Evolutionary conservation across 2,113 vertebrate genomes (phyloP), one percentile per base, ranked within the genome.

Genomic region (Lagopus leucura): DNA sequence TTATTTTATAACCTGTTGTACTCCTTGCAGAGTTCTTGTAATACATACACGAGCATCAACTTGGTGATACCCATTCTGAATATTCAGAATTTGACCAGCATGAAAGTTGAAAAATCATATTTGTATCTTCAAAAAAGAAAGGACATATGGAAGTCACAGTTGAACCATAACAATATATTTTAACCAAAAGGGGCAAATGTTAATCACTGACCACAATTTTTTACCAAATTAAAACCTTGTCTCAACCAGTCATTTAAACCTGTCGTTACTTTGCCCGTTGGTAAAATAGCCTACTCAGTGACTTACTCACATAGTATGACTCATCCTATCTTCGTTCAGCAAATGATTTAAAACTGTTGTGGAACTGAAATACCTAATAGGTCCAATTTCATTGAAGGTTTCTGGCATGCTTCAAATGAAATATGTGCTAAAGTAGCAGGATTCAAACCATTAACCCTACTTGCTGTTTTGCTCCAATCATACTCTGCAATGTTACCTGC

Each of bases 331-430:
- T 72, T 10, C 1, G 2, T 85, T 73, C 21, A 80, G 13, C 21
- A 91, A 66, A 70, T 75, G 70, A 75, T 58, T 71, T 88, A 61
- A 18, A 57, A 72, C 73, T 89, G 38, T 73, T 4, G 30, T 72
- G 47, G 45, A 2, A 38, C 2, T 42, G 63, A 72, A 85, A n/a
- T 84, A 77, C 40, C 27, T 58, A 45, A 48, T 45, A 63, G 28
- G 27, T 77, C 43, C 34, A 28, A 9, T 74, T 93, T 80, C 47
- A 30, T 16, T 25, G 8, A 34, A 43, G 32, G 36, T 73, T 78
- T 86, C 60, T 69, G 80, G 15, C 10, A 2, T 73, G 65, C 52
- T 78, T 69, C 60, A 58, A 40, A 34, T 71, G 25, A 70, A 86
- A 48, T 72, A 48, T 2, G 8, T 77, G 22, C 72, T 83, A 4